Percentiles rank a stretch among this genome's conserved stretches.
Evolutionary conservation across 2,113 vertebrate genomes (phyloP).

Genomic region (Nannobrachium achirus): DNA sequence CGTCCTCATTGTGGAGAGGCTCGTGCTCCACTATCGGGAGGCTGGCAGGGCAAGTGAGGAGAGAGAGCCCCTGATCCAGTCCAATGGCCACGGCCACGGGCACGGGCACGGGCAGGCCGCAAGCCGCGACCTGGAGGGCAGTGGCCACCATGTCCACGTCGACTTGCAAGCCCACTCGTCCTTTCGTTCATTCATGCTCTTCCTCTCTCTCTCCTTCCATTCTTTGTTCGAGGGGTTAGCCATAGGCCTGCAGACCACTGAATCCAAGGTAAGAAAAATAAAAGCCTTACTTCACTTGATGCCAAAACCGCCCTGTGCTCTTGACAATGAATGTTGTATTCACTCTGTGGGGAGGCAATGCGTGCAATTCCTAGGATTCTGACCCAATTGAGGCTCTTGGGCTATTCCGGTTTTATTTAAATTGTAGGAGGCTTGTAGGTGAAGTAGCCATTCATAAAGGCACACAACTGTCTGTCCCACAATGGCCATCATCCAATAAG

Average conservation of each 20-base stretch:
- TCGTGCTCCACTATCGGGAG: slow-evolving; percentile 77
- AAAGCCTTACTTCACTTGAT: not conserved
- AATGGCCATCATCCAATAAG: too few relatives aligned
- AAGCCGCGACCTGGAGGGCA: slow-evolving; percentile 65
- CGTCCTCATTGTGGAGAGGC: slow-evolving; percentile 86
- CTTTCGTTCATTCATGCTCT: slow-evolving; percentile 86
- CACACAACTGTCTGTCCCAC: too few relatives aligned
- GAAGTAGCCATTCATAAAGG: not conserved
- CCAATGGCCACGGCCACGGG: slow-evolving; percentile 33
- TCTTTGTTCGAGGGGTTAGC: slow-evolving; percentile 90
- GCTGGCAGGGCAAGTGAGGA: slow-evolving; percentile 47
- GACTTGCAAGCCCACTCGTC: slow-evolving; percentile 82
- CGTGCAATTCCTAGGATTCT: too few relatives aligned
- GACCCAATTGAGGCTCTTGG: too few relatives aligned
- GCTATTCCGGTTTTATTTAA: too few relatives aligned
- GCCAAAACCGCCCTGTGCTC: not conserved
- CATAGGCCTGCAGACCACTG: slow-evolving; percentile 85
- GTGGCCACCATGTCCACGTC: slow-evolving; percentile 77
- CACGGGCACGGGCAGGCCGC: slow-evolving; percentile 38
- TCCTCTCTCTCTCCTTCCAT: slow-evolving; percentile 89
- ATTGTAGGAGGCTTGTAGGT: not conserved
- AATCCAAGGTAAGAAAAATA: slow-evolving; percentile 70
- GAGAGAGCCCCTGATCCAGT: slow-evolving; percentile 64
- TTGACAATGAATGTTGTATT: too few relatives aligned
- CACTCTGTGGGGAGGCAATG: too few relatives aligned